Conservation (phyloP, 2,113 vertebrate genomes). For the Vanacampus margaritifer region DNA sequence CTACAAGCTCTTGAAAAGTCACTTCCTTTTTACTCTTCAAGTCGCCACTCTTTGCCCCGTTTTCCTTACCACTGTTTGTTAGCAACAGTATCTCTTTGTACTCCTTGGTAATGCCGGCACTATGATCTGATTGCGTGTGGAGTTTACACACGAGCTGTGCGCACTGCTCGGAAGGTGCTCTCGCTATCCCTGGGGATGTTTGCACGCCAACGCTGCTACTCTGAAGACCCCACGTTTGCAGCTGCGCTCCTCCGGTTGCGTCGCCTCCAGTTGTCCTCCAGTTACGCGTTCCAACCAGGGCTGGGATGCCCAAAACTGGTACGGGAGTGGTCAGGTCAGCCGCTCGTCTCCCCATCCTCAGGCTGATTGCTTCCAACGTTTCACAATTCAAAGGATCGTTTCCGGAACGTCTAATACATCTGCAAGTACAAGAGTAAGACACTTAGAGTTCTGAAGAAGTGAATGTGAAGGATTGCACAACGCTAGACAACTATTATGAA, state of each 20-base stretch:
- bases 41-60: constrained; percentile 60
- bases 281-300: constrained; percentile 63
- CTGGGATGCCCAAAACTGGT: constrained; percentile 70
- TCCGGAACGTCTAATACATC: constrained; percentile 50
- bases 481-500: constrained; percentile 2
- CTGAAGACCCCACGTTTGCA: constrained; percentile 55
- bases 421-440: constrained; percentile 48
- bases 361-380: constrained; percentile 34
- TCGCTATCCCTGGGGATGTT: constrained; percentile 66
- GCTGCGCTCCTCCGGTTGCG: constrained; percentile 44
- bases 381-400: constrained; percentile 29
- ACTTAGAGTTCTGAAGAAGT: constrained; percentile 37
- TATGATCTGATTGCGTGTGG: constrained; percentile 30
- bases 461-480: constrained; percentile 32
- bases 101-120: constrained; percentile 38
- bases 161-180: constrained; percentile 33
- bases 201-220: constrained; percentile 72
- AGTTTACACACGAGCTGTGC: constrained; percentile 32
- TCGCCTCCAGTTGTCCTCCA: constrained; percentile 63
- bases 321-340: constrained; percentile 70
- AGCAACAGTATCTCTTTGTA: constrained; percentile 35
- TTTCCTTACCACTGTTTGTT: constrained; percentile 56
- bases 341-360: constrained; percentile 72
- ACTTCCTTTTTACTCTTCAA: constrained; percentile 72
- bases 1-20: constrained; percentile 66